Percentiles rank a stretch among this genome's conserved stretches.
These are phyloP conservation scores for Riptortus pedestris DNA, from an alignment of 1,140 invertebrate species.

Conservation along the genomic window DNA sequence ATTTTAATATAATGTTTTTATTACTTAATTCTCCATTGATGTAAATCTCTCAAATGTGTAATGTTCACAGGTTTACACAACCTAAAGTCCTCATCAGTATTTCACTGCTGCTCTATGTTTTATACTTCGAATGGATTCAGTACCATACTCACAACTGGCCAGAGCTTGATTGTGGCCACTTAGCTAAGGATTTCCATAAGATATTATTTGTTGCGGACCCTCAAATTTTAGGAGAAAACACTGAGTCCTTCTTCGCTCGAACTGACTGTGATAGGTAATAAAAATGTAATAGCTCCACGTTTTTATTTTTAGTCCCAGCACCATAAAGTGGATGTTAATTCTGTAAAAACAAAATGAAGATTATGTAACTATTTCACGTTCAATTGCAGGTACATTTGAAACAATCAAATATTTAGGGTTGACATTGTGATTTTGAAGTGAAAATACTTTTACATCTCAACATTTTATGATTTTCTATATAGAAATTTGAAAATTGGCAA, in stretches of 20 bases:
- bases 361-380: not conserved
- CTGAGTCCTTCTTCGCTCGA: constrained; percentile 50
- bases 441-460: too few species aligned
- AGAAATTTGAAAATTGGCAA: too few species aligned
- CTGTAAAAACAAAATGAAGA: not conserved
- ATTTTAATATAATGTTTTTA: too few species aligned
- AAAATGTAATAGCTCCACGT: constrained; percentile 10
- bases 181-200: constrained; percentile 25
- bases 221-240: constrained; percentile 70
- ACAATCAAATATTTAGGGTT: not conserved
- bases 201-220: constrained; percentile 84
- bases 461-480: too few species aligned
- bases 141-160: constrained; percentile 29
- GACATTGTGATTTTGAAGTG: too few species aligned
- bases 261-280: constrained; percentile 74
- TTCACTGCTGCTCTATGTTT: not conserved
- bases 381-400: not conserved
- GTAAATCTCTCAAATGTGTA: too few species aligned
- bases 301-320: not conserved
- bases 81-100: not conserved
- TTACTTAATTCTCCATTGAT: too few species aligned
- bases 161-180: constrained; percentile 28
- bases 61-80: not conserved
- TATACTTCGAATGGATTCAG: not conserved
- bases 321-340: not conserved